Evolutionary conservation across 1,140 invertebrate genomes (phyloP), one percentile per base, ranked within the genome.

Genomic region (Trichonephila clavipes): DNA sequence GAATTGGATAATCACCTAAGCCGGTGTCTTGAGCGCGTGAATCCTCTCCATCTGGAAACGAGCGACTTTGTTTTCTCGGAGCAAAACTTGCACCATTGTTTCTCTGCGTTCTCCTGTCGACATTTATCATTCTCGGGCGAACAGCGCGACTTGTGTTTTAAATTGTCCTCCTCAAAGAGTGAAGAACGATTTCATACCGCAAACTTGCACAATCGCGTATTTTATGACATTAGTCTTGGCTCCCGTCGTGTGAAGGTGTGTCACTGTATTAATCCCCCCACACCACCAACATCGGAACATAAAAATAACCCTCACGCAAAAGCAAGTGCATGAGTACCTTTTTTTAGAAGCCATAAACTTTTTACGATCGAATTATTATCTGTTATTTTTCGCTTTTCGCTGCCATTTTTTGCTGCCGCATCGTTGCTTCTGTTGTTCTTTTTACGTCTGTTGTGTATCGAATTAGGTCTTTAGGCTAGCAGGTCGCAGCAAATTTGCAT

Each of bases 301-400:
- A 91, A 91, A 91, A 91, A 66, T 66, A 66, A 82, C 77, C 58
- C 59, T 44, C 61, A 40, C 90, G 77, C 90, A 58, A 51, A 40
- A 72, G 77, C 90, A 59, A 51, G 82, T 59, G 44, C 28, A 77
- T 77, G 82, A 83, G 82, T n/a, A 59, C 72, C 82, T 83, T 64
- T 83, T 91, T 82, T 85, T 85, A 91, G 90, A 83, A 91, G 77
- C 90, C 90, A 51, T 91, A 91, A 91, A 91, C 16, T 62, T 82
- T 91, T 91, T 91, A 91, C 81, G 90, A 91, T 91, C 90, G 90
- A 91, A 91, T 91, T 91, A 91, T 91, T 82, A 91, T 91, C 90
- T 91, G 90, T 91, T 91, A 91, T 91, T 64, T 83, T 91, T 91
- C 59, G 90, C 81, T 90, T 51, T 66, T 77, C 28, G 88, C 69